Evolutionary conservation across 2,113 vertebrate species (phyloP), one percentile per base, ranked within the genome.

Genomic region (Uropsilus gracilis): DNA sequence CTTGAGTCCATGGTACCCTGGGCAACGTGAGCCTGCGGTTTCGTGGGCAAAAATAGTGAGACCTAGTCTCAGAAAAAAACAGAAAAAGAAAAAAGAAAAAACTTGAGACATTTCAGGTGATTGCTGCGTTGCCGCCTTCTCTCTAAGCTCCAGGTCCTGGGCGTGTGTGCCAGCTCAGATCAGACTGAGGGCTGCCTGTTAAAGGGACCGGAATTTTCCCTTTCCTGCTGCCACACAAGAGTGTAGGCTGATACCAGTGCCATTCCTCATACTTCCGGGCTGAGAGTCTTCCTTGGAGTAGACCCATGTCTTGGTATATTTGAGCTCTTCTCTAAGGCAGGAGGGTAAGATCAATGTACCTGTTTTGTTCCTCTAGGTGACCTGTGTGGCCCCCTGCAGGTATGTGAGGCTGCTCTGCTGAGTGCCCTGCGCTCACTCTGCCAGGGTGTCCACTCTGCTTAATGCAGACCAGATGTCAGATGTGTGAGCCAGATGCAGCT

Each of bases 351-450:
- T 42, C 59, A 28, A 4, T 8, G 22, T 34, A 16, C 20, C 10
- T 0, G 16, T 63, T 86, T 73, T 17, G n/a, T 22, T 59, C 8
- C 3, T 26, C 1, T 61, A 1, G 18, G 64, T 26, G 34, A 22
- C 13, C 64, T 17, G 0, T 1, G 8, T 64, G 34, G 30, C 28
- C 57, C 57, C 24, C n/a, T 17, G 30, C 18, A 63, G 53, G 44
- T 50, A n/a, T n/a, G 44, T 8, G 50, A 37, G 8, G 1, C 0
- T 3, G 3, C 30, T n/a, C 1, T 0, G 0, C 2, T 16, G 4
- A 11, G n/a, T 4, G 30, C 55, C 11, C 55, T 28, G 28, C 71
- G 55, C 76, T 84, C 20, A 61, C 17, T 0, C 1, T 37, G 76
- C 32, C 30, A 13, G 22, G 46, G 42, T 20, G 17, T 26, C 61